Percentiles rank a stretch among this genome's conserved stretches.
Evolutionary conservation across 2,797 vertebrate genomes (phyloP).

Genomic region (Vipera ursinii): DNA sequence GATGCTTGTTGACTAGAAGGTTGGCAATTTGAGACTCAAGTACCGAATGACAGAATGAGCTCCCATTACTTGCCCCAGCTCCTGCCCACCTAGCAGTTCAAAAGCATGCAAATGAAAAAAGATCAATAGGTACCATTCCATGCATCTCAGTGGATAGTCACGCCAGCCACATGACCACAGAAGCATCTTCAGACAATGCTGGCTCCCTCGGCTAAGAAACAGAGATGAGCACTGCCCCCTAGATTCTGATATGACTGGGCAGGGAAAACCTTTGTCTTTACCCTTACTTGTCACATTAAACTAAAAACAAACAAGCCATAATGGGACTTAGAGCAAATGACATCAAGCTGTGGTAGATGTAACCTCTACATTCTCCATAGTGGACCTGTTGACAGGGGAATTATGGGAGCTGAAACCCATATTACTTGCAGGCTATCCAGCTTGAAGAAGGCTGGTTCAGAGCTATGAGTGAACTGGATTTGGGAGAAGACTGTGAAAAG

Average conservation of each 20-base stretch:
- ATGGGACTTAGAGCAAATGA: too few relatives aligned
- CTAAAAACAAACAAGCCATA: background rate
- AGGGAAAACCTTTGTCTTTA: background rate
- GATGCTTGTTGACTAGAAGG: background rate
- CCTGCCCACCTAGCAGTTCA: background rate
- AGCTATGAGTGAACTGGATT: background rate
- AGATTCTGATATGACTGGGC: background rate
- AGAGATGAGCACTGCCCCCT: background rate
- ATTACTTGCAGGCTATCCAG: background rate
- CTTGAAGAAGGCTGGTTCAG: background rate
- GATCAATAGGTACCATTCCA: background rate
- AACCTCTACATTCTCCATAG: background rate
- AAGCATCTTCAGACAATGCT: background rate
- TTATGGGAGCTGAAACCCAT: background rate
- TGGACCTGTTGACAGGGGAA: background rate
- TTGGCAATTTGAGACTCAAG: background rate
- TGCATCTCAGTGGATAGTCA: background rate
- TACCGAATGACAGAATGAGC: background rate
- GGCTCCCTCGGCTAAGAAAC: background rate
- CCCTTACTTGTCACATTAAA: background rate
- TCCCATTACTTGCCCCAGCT: background rate
- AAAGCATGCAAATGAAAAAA: background rate
- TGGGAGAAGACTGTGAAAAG: background rate
- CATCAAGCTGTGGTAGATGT: background rate
- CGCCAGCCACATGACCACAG: accelerated